These are phyloP conservation scores for Hafferia zeledoni DNA, from an alignment of 2,797 vertebrate species.

Conservation along the genomic window DNA sequence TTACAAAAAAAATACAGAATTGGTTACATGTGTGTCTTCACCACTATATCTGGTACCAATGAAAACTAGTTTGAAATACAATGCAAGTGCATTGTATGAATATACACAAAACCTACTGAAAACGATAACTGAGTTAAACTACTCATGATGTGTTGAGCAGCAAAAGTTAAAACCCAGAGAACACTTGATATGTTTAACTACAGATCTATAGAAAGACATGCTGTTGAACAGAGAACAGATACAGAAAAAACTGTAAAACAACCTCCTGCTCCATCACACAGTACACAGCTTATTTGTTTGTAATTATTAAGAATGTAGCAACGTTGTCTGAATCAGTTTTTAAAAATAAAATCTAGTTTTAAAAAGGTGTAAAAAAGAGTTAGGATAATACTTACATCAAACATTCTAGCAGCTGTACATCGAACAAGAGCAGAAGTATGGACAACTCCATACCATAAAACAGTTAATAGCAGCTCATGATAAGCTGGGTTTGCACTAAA, in stretches of 20 bases:
- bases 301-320: not conserved
- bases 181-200: not conserved
- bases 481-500: slow-evolving; percentile 95
- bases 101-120: not conserved
- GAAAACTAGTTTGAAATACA: not conserved
- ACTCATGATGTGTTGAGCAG: not conserved
- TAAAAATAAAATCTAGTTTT: not conserved
- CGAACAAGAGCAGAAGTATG: slow-evolving; percentile 97
- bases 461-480: slow-evolving; percentile 93
- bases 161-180: not conserved
- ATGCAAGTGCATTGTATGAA: not conserved
- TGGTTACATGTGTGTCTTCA: not conserved
- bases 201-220: not conserved
- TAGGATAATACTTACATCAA: slow-evolving; percentile 85
- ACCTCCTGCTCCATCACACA: slow-evolving; percentile 78
- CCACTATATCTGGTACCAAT: not conserved
- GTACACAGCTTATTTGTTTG: slow-evolving; percentile 62
- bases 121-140: not conserved
- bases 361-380: not conserved
- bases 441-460: slow-evolving; percentile 98
- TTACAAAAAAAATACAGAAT: not conserved
- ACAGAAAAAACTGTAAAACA: not conserved
- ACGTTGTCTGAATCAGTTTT: not conserved
- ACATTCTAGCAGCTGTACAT: slow-evolving; percentile 97
- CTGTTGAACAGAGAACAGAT: not conserved